Evolutionary conservation across 1,140 invertebrate genomes (phyloP).

Genomic region (Drusus annulatus): DNA sequence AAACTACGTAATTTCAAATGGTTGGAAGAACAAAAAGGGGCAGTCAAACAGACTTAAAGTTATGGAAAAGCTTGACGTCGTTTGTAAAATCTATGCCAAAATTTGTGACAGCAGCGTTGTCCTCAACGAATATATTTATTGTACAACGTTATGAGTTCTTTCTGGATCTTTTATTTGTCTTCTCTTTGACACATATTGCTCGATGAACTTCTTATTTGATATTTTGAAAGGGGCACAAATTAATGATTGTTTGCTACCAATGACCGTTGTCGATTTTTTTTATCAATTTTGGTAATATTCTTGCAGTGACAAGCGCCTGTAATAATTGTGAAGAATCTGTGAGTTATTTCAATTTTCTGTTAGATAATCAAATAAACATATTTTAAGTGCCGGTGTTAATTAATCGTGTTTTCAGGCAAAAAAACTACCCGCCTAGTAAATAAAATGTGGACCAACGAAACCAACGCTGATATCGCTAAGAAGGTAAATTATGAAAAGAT

Average conservation of each 20-base stretch:
- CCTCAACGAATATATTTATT: background rate
- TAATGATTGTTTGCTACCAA: too few species aligned
- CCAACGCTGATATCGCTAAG: background rate
- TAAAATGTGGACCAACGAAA: slow-evolving; percentile 11
- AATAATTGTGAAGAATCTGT: too few species aligned
- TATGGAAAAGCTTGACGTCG: background rate
- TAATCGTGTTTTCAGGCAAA: background rate
- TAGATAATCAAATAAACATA: too few species aligned
- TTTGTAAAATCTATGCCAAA: background rate
- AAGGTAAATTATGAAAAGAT: background rate
- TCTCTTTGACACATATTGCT: background rate
- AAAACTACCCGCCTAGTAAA: background rate
- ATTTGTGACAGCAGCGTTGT: background rate
- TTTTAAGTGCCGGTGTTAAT: too few species aligned
- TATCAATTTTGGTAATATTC: too few species aligned
- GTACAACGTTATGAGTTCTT: background rate
- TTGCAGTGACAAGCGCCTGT: too few species aligned
- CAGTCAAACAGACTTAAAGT: background rate
- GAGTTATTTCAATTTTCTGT: too few species aligned
- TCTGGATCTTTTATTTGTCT: background rate
- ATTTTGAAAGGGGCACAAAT: too few species aligned
- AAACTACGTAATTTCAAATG: background rate
- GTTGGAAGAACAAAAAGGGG: background rate
- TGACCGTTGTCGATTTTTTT: too few species aligned
- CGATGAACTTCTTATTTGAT: background rate